phyloP scores from a whole-genome alignment of 2,888 invertebrate species.

The Octonoba sinensis region DNA sequence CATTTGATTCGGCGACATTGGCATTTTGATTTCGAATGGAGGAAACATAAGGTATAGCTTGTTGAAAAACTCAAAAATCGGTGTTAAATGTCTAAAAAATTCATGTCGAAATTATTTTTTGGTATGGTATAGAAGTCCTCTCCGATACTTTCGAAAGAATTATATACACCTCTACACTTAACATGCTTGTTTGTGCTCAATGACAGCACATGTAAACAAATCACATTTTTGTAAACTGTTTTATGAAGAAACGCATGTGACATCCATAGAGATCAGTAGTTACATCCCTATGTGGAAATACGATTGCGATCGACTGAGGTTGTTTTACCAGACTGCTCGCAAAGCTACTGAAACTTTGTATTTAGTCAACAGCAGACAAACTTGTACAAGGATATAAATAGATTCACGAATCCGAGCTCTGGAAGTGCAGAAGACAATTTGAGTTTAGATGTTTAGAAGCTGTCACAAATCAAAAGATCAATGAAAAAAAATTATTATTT shows the following conservation, averaged over 20 bases:
- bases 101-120: too few species aligned
- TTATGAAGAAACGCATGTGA: constrained; percentile 9
- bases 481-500: too few species aligned
- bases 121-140: too few species aligned
- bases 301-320: constrained; percentile 20
- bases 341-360: constrained; percentile 49
- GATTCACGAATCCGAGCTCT: constrained; percentile 47
- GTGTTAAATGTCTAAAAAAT: too few species aligned
- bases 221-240: background rate
- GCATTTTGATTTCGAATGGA: constrained; percentile 42
- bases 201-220: constrained; percentile 15
- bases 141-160: too few species aligned
- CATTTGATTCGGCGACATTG: constrained; percentile 64
- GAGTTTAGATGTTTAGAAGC: constrained; percentile 46
- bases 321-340: constrained; percentile 52
- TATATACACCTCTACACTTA: too few species aligned
- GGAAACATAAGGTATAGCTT: background rate
- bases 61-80: background rate
- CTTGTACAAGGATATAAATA: constrained; percentile 45
- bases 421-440: constrained; percentile 49
- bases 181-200: constrained; percentile 2
- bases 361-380: constrained; percentile 43
- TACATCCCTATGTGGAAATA: too few species aligned
- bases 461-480: too few species aligned
- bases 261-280: constrained; percentile 21